Conservation (phyloP, 2,888 invertebrate genomes). For the Pogonocherus hispidulus region DNA sequence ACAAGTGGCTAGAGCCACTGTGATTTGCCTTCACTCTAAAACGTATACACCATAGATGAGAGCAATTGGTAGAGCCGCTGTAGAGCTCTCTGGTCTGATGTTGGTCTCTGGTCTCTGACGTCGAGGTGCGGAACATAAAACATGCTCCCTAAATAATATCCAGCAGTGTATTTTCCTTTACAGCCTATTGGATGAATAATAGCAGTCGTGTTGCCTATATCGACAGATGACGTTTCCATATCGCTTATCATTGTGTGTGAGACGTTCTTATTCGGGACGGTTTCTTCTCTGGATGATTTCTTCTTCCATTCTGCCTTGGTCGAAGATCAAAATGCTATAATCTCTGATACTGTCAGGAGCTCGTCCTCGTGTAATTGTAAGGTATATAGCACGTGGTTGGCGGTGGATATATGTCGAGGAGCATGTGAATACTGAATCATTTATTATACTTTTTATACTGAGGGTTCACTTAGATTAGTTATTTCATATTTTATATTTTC, state of each 20-base stretch:
- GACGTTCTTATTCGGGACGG: not conserved
- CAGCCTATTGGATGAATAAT: slow-evolving; percentile 20
- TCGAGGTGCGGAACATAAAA: no score
- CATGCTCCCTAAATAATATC: not conserved
- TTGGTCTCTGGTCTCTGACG: no score
- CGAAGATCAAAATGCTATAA: slow-evolving; percentile 21
- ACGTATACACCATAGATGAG: no score
- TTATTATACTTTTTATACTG: no score
- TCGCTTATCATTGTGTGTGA: slow-evolving; percentile 11
- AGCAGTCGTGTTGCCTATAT: slow-evolving; percentile 2
- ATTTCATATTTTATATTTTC: no score
- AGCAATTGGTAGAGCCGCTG: no score
- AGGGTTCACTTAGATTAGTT: no score
- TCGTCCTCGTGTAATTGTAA: not conserved
- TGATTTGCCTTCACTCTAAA: no score
- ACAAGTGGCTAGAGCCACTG: no score
- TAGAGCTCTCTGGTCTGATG: no score
- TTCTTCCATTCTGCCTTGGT: no score
- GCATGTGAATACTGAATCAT: no score
- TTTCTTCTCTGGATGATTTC: slow-evolving; percentile 6
- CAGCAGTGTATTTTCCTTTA: slow-evolving; percentile 2
- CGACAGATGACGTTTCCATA: slow-evolving; percentile 16
- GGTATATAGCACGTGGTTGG: not conserved
- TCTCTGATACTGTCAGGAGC: slow-evolving; percentile 12
- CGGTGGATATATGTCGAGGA: not conserved